A percentile compares a stretch with the other conserved stretches of the same genome.
These are phyloP conservation scores for Haemorhous mexicanus DNA, from an alignment of 2,113 vertebrate genomes.

Conservation along the genomic window DNA sequence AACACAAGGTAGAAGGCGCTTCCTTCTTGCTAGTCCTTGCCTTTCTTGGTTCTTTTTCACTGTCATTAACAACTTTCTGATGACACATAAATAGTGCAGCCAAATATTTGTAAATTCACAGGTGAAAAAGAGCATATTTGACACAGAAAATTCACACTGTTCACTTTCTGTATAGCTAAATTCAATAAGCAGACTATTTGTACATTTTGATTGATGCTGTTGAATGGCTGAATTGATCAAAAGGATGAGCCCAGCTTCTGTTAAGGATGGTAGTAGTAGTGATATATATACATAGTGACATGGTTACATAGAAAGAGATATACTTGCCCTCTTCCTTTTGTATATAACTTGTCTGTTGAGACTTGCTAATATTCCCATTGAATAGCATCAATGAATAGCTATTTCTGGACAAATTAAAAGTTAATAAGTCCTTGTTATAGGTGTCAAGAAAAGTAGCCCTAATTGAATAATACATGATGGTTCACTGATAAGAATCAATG, in stretches of 20 bases:
- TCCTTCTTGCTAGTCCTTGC: neutral
- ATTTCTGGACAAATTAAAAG: neutral
- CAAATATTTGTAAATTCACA: neutral
- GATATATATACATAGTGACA: too few species aligned
- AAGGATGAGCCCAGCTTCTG: neutral
- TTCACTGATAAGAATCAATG: neutral
- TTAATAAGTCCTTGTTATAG: neutral
- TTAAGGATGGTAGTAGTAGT: neutral
- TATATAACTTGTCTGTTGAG: neutral
- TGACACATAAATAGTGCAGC: neutral
- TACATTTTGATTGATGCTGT: neutral
- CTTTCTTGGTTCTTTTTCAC: neutral
- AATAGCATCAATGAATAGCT: neutral
- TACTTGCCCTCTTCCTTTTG: neutral
- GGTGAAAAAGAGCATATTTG: neutral
- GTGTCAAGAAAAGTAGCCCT: neutral
- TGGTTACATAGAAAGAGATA: neutral
- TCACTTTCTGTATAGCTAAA: neutral
- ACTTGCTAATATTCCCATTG: neutral
- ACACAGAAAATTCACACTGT: neutral
- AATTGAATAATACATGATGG: neutral
- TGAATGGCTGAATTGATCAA: neutral
- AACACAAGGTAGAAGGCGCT: neutral
- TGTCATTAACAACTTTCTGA: neutral
- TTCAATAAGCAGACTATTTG: neutral